phyloP scores from a whole-genome alignment of 2,888 invertebrate genomes.

The Luperina testacea region DNA sequence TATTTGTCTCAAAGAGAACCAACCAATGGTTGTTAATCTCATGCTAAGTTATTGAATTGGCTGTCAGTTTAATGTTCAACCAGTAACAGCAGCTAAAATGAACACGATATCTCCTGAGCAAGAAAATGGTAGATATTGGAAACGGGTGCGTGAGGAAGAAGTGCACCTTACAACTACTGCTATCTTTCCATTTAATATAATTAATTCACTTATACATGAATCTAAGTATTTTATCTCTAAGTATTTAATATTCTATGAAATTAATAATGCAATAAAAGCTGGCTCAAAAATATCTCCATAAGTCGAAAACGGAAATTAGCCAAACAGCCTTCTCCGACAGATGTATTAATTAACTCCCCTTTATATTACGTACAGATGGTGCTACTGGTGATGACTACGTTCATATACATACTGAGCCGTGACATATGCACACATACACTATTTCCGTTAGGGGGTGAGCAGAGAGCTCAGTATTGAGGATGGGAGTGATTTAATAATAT shows the following conservation, averaged over 20 bases:
- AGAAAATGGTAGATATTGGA: neutral
- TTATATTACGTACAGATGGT: constrained; percentile 62
- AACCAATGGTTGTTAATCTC: neutral
- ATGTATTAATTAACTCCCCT: constrained; percentile 76
- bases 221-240: neutral
- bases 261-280: constrained; percentile 16
- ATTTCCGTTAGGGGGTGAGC: constrained; percentile 42
- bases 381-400: constrained; percentile 49
- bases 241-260: constrained; percentile 8
- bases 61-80: too few relatives aligned
- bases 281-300: constrained; percentile 28
- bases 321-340: constrained; percentile 71
- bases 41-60: neutral
- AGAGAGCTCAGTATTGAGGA: constrained; percentile 1
- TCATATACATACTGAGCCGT: constrained; percentile 26
- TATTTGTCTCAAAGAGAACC: neutral
- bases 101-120: neutral
- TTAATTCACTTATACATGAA: neutral
- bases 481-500: neutral
- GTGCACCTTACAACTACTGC: neutral
- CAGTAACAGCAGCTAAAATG: too few relatives aligned
- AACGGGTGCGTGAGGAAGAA: neutral
- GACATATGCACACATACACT: constrained; percentile 30
- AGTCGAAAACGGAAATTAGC: constrained; percentile 61
- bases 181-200: neutral